A percentile compares a stretch with the other conserved stretches of the same genome.
These are phyloP conservation scores for Leucopternis melanops DNA, from an alignment of 2,113 vertebrate genomes.

Conservation along the genomic window DNA sequence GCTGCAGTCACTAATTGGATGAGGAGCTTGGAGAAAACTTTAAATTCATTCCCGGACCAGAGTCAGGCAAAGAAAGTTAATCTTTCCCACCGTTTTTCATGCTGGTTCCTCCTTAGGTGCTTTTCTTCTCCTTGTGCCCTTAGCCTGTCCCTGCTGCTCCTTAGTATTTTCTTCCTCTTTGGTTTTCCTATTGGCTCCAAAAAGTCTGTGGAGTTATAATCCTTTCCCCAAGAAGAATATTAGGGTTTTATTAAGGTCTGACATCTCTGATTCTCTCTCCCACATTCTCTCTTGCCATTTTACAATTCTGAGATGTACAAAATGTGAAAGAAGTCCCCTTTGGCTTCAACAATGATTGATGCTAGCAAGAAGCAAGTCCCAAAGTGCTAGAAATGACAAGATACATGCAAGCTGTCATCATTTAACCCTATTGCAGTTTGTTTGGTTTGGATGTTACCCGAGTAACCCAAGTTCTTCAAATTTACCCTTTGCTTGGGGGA, in stretches of 20 bases:
- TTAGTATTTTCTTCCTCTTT: background rate
- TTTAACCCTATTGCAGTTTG: background rate
- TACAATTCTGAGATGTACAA: background rate
- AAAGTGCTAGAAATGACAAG: background rate
- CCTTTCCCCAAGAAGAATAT: background rate
- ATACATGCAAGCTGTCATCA: background rate
- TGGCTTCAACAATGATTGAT: conserved; percentile 10
- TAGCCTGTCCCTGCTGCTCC: background rate
- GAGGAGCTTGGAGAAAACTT: background rate
- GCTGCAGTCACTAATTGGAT: background rate
- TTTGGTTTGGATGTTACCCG: background rate
- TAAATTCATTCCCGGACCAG: background rate
- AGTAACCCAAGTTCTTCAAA: background rate
- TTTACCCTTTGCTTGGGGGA: background rate
- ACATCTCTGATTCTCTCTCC: background rate
- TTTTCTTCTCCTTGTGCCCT: background rate
- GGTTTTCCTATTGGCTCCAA: background rate
- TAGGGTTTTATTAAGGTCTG: background rate
- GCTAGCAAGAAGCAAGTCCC: background rate
- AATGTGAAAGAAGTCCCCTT: background rate
- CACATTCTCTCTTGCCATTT: background rate
- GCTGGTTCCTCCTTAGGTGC: background rate
- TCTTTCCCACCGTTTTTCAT: background rate
- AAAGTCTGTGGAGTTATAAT: background rate
- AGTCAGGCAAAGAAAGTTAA: background rate